Base-by-base conservation (phyloP, 2,797 vertebrate genomes). In the Gila robusta region DNA sequence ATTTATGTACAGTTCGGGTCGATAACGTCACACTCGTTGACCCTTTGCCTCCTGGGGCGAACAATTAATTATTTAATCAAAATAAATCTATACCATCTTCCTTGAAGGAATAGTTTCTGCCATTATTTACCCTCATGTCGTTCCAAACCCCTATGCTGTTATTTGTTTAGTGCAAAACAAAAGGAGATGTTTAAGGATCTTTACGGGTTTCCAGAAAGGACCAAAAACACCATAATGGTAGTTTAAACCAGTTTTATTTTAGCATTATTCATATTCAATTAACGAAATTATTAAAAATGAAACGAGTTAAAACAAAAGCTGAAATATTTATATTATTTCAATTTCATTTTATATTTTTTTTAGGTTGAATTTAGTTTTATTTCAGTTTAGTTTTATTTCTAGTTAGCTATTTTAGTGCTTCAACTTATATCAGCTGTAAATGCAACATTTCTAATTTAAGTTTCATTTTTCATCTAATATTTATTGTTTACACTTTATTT, bases 31-130 rank as follows among this genome's bases (percentile, higher is more conserved):
- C 62, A 6, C 44, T 12, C 4, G 1, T 39, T 62, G 49, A 72
- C 35, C 67, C 71, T 26, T 69, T 41, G n/a, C 49, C 21, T 69
- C 74, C 64, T 54, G 16, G 12, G n/a, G 66, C 1, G 12, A 12
- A 37, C 6, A 2, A n/a, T 84, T 17, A 79, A 84, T 71, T 35
- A 70, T 85, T 83, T 79, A 79, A 59, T 54, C 44, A 12, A 54
- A n/a, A 66, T 21, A 52, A 67, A 77, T 69, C 32, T 0, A 37
- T 35, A 19, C 62, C 5, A 9, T n/a, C 19, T 28, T 64, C n/a
- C 39, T 80, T 49, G 16, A 64, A 44, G 44, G 17, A 80, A n/a
- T 16, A 35, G 28, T 49, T 67, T 26, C 66, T 54, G 32, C 54
- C 59, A 21, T 7, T 49, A 12, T 66, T 76, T 64, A 37, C 4